Evolutionary conservation across 2,888 invertebrate species (phyloP).

Genomic region (Chymomyza fuscimana): DNA sequence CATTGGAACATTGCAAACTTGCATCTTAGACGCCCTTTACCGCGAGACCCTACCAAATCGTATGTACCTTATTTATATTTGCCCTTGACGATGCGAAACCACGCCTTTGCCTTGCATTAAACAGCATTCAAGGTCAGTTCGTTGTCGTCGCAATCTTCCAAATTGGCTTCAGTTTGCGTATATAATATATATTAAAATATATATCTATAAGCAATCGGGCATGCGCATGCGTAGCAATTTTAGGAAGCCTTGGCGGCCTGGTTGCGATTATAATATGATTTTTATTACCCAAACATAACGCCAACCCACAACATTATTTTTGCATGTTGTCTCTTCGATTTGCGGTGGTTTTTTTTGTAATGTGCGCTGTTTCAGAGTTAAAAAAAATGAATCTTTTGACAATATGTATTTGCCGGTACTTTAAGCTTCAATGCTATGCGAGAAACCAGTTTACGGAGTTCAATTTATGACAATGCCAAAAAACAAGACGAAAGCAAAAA

Average conservation of each 20-base stretch:
- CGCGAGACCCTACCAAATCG: neutral
- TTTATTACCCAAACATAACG: neutral
- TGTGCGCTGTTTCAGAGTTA: neutral
- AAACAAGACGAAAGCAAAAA: neutral
- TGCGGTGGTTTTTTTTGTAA: neutral
- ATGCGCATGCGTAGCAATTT: neutral
- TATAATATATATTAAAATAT: neutral
- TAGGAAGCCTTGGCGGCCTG: neutral
- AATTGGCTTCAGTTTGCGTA: neutral
- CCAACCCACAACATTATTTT: neutral
- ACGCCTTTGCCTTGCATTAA: neutral
- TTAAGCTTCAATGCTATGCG: conserved; percentile 6
- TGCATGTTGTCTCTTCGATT: neutral
- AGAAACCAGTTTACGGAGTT: conserved; percentile 7
- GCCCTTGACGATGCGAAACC: neutral
- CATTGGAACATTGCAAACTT: no score
- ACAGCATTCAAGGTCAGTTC: neutral
- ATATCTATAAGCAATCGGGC: neutral
- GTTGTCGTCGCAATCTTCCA: neutral
- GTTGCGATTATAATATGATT: neutral
- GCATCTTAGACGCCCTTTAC: neutral
- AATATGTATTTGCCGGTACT: conserved; percentile 3
- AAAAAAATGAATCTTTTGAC: conserved; percentile 5
- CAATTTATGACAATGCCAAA: conserved; percentile 4
- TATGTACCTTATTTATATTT: neutral